phyloP scores from a whole-genome alignment of 1,140 invertebrate genomes.

The Lanistes nyassanus region DNA sequence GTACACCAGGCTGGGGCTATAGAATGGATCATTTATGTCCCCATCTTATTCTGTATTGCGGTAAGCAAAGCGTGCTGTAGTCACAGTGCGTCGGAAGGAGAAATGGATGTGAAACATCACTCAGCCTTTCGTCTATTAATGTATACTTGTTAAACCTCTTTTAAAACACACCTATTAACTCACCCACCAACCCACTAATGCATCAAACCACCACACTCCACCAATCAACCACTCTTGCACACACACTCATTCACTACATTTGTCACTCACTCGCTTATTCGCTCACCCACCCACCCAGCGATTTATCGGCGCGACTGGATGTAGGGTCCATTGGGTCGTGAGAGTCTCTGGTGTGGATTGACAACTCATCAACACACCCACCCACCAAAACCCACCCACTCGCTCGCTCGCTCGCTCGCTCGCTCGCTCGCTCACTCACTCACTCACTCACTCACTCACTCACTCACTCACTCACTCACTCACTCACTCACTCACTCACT shows the following conservation, averaged over 20 bases:
- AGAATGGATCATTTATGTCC: conserved; percentile 69
- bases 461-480: no score
- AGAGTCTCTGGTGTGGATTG: background rate
- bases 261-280: background rate
- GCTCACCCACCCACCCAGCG: background rate
- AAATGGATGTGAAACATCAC: no score
- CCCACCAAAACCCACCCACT: background rate
- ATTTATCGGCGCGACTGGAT: no score
- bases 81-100: no score
- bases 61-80: conserved; percentile 53
- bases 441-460: background rate
- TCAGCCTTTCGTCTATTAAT: no score
- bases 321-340: no score
- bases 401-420: no score
- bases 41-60: conserved; percentile 68
- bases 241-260: background rate
- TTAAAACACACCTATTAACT: no score
- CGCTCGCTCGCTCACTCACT: conserved; percentile 4
- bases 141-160: no score
- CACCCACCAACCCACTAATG: no score
- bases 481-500: no score
- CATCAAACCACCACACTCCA: no score
- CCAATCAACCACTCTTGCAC: background rate
- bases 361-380: background rate
- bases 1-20: conserved; percentile 60